Evolutionary conservation across 2,113 vertebrate species (phyloP), one percentile per base, ranked within the genome.

Genomic region (Hemiprocne comata): DNA sequence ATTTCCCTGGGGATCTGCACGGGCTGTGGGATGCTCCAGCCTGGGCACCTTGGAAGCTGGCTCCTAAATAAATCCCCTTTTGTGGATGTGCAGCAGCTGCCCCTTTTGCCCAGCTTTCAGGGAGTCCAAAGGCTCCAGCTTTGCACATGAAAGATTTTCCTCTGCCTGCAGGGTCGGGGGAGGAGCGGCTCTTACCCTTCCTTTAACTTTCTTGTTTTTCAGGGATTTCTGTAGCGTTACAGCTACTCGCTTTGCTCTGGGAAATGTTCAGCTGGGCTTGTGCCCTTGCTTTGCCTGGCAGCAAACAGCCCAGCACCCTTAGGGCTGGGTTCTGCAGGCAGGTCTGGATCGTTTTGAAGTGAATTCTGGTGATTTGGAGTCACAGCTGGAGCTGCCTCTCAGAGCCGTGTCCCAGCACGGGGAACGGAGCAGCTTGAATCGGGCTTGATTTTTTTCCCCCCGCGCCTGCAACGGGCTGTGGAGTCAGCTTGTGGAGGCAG

Each of bases 141-240:
- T 58, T 57, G 79, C 5, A 8, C 28, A 29, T 60, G 36, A 69
- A 95, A 77, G 76, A 17, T 65, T 60, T 81, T 36, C 26, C 21
- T 78, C 57, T 19, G 0, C 1, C 48, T 36, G 31, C 40, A 12
- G 33, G 51, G 36, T 7, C 12, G 9, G 54, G 61, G 54, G 16
- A 31, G 1, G 11, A 81, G n/a, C 0, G 0, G 11, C 42, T 78
- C 42, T 78, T 34, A 7, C 23, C 5, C 1, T 24, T 17, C 48
- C 28, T 82, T 71, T 84, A 11, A 64, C 76, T 51, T 20, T 1
- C 17, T 11, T 31, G 48, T 38, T 66, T 64, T 58, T 66, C 33
- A 66, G 36, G 60, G 8, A 11, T 87, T 85, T 48, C 60, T 67
- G 53, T 46, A 48, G 65, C 17, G 73, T 66, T 58, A 51, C 2